Base-by-base conservation (phyloP, 2,797 vertebrate species). In the Phataginus tetradactyla region DNA sequence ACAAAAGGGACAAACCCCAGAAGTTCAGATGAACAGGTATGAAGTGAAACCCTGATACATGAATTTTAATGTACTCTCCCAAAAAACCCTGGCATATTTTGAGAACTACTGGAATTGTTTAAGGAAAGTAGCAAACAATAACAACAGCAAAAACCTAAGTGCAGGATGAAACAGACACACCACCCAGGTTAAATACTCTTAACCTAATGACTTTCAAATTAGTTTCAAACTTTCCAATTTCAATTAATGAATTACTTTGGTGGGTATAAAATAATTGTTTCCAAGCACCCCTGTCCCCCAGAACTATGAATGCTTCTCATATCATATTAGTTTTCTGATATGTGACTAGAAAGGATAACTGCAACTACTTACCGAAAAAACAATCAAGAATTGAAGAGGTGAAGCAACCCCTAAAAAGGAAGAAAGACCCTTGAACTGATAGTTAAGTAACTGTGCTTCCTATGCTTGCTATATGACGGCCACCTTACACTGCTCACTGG, bases 81-180 rank as follows among this genome's bases (percentile, higher is more conserved):
- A 83, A 83, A 57, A 91, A 42, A 55, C 1, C 3, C 2, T 49
- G 17, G 18, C 17, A 89, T 39, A 18, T 1, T 78, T 59, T 7
- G 20, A 90, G 63, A 90, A 86, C 55, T 29, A 68, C 0, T 55
- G 7, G 21, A 63, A 87, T 66, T 71, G 15, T 59, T 92, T 64
- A 59, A 80, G 39, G 37, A 84, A 85, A 57, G 45, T 45, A 45
- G 23, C 14, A 95, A 85, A 37, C 23, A 90, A 68, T 77, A 64
- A 71, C 21, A 88, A 57, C 55, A 75, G 23, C 29, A 17, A 66
- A 13, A 57, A 64, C n/a, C 34, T 39, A 6, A 11, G 1, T n/a
- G 12, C 29, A 49, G 4, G 5, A 83, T 79, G 34, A 18, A 57
- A 39, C 2, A 71, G 37, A 71, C 6, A 86, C 90, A 72, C 9